Evolutionary conservation across 2,113 vertebrate genomes (phyloP).

Genomic region (Proteles cristata): DNA sequence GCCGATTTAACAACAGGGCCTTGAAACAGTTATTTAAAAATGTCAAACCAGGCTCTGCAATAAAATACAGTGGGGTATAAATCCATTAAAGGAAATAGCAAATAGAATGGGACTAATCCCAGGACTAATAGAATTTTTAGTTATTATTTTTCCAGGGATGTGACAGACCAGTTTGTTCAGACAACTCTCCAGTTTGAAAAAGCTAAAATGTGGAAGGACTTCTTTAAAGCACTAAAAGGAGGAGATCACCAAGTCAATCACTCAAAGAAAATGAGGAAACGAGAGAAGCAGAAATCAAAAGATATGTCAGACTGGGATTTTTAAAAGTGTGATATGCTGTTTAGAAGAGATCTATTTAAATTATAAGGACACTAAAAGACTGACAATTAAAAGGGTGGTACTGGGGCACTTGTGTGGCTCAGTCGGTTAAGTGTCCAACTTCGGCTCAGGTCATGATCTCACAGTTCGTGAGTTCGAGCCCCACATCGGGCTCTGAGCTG

Average conservation of each 20-base stretch:
- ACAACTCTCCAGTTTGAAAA: neutral
- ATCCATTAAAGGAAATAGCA: neutral
- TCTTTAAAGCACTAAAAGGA: neutral
- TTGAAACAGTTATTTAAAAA: neutral
- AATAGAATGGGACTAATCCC: neutral
- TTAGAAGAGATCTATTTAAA: neutral
- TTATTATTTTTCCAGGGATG: neutral
- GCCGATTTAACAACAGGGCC: neutral
- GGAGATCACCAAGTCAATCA: neutral
- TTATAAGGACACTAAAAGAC: neutral
- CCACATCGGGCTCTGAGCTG: too few relatives aligned
- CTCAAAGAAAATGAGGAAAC: neutral
- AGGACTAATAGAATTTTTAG: neutral
- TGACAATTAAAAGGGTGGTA: neutral
- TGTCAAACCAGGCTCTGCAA: neutral
- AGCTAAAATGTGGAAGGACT: neutral
- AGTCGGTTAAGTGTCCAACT: too few relatives aligned
- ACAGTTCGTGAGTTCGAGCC: too few relatives aligned
- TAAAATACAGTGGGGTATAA: neutral
- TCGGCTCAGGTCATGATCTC: too few relatives aligned
- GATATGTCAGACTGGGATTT: neutral
- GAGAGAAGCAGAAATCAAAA: neutral
- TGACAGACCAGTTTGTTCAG: neutral
- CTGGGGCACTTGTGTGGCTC: too few relatives aligned
- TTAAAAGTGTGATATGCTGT: neutral